Evolutionary conservation across 2,888 invertebrate genomes (phyloP).

Genomic region (Dusona sp.): DNA sequence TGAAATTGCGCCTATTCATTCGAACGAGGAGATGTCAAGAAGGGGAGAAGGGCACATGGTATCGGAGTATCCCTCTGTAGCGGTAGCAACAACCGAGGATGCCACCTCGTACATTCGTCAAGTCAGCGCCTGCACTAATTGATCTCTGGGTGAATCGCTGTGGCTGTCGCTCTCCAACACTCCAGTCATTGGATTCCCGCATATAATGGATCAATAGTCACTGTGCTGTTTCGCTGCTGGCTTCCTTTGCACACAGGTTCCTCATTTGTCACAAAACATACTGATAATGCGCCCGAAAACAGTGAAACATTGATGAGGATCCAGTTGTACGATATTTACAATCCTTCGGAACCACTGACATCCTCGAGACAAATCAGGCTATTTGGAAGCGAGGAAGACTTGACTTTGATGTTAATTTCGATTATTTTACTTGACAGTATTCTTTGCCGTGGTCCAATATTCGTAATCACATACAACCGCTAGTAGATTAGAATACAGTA

Average conservation of each 20-base stretch:
- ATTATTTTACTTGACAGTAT: neutral
- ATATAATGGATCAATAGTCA: conserved; percentile 60
- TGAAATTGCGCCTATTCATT: conserved; percentile 64
- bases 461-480: neutral
- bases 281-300: neutral
- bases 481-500: neutral
- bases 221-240: conserved; percentile 11
- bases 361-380: neutral
- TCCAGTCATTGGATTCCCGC: conserved; percentile 54
- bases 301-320: neutral
- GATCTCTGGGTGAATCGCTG: conserved; percentile 65
- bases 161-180: conserved; percentile 22
- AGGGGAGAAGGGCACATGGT: conserved; percentile 1
- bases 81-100: conserved; percentile 46
- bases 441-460: neutral
- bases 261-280: neutral
- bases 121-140: conserved; percentile 71
- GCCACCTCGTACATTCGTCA: conserved; percentile 67
- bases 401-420: neutral
- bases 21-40: conserved; percentile 35
- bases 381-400: neutral
- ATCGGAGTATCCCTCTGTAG: conserved; percentile 24
- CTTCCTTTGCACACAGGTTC: neutral
- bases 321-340: neutral
- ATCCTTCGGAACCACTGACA: neutral